Percentiles rank a stretch among this genome's conserved stretches.
Evolutionary conservation across 2,888 invertebrate species (phyloP).

Genomic region (Coecobrya sp.): DNA sequence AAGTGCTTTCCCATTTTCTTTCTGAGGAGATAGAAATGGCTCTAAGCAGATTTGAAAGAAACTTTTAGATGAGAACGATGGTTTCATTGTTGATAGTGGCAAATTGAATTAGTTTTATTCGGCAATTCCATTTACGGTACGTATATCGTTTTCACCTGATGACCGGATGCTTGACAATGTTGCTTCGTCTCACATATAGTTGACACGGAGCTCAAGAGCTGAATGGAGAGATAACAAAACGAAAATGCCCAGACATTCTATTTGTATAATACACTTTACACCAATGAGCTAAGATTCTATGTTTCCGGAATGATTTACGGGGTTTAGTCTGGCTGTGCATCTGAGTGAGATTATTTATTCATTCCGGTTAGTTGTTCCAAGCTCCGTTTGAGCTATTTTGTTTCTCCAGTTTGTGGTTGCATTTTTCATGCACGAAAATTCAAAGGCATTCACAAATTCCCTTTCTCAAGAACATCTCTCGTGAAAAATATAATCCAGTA

Average conservation of each 20-base stretch:
- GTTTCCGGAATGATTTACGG: too few relatives aligned
- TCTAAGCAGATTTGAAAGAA: background rate
- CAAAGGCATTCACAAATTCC: background rate
- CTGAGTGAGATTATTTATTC: too few relatives aligned
- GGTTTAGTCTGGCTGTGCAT: too few relatives aligned
- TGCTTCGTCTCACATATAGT: background rate
- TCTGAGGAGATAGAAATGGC: background rate
- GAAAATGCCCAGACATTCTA: too few relatives aligned
- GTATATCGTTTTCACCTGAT: background rate
- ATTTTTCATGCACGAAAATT: background rate
- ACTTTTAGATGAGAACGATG: background rate
- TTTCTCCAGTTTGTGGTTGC: background rate
- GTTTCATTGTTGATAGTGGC: background rate
- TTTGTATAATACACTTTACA: too few relatives aligned
- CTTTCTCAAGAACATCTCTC: background rate
- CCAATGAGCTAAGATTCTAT: too few relatives aligned
- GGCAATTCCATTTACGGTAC: background rate
- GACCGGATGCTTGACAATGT: background rate
- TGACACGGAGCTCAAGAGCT: background rate
- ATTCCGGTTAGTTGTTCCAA: too few relatives aligned
- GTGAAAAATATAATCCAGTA: background rate
- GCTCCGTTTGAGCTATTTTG: too few relatives aligned
- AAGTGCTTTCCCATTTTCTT: background rate
- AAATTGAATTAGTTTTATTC: constrained; percentile 36
- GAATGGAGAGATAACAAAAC: too few relatives aligned